Percentiles rank a stretch among this genome's conserved stretches.
Evolutionary conservation across 2,113 vertebrate genomes (phyloP).

Genomic region (Rousettus leschenaultii): DNA sequence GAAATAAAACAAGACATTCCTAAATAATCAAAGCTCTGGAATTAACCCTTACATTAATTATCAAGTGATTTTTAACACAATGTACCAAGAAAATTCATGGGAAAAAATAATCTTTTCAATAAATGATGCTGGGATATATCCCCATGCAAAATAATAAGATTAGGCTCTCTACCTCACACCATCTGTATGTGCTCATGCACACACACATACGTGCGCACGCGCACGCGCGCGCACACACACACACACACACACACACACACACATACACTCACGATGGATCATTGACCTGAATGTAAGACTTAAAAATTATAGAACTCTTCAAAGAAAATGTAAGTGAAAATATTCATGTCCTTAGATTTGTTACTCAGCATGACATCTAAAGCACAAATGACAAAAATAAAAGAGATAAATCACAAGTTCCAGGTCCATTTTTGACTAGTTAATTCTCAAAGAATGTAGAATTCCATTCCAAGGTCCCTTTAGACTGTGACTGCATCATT

Average conservation of each 20-base stretch:
- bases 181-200: not conserved
- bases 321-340: not conserved
- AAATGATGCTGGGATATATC: not conserved
- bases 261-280: not conserved
- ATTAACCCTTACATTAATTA: not conserved
- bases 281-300: not conserved
- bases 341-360: not conserved
- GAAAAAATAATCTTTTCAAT: not conserved
- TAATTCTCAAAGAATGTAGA: not conserved
- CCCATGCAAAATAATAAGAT: not conserved
- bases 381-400: not conserved
- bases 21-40: not conserved
- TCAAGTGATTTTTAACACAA: not conserved
- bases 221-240: not conserved
- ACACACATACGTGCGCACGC: no score
- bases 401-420: not conserved
- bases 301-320: not conserved
- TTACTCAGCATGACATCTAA: not conserved
- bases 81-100: not conserved
- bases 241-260: not conserved
- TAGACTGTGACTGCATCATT: not conserved
- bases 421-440: not conserved
- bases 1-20: not conserved
- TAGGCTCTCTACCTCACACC: not conserved
- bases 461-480: not conserved